Percentiles rank a stretch among this genome's conserved stretches.
phyloP scores from a whole-genome alignment of 2,888 invertebrate species.

The Pasiphila rectangulata region DNA sequence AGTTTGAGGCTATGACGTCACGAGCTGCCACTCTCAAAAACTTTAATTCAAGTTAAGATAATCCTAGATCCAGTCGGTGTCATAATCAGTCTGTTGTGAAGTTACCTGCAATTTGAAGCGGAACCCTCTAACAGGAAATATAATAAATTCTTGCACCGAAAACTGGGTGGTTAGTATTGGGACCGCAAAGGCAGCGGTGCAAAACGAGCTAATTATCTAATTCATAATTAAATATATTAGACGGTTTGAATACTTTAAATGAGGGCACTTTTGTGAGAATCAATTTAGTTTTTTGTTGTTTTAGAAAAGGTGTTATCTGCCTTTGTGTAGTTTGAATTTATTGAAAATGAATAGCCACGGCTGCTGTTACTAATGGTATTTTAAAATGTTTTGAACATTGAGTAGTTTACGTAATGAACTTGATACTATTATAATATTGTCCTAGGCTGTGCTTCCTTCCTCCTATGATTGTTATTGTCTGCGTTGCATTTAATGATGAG shows the following conservation, averaged over 20 bases:
- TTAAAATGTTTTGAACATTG: not conserved
- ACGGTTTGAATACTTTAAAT: conserved; percentile 28
- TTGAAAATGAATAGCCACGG: conserved; percentile 17
- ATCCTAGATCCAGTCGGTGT: too few relatives aligned
- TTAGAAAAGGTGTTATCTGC: conserved; percentile 26
- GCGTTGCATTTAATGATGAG: too few relatives aligned
- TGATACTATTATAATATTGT: too few relatives aligned
- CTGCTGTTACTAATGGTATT: conserved; percentile 1
- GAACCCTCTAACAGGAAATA: conserved; percentile 24
- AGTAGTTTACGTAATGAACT: not conserved
- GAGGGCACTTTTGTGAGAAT: conserved; percentile 25
- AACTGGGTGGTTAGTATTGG: conserved; percentile 31
- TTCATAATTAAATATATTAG: conserved; percentile 65
- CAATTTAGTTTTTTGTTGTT: conserved; percentile 25
- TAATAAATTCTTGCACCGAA: conserved; percentile 27
- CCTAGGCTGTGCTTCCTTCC: too few relatives aligned
- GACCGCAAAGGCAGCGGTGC: conserved; percentile 40
- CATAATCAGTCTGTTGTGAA: too few relatives aligned
- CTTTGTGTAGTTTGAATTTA: conserved; percentile 23
- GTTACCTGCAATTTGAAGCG: conserved; percentile 1
- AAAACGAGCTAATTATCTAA: conserved; percentile 62
- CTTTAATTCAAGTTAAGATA: too few relatives aligned
- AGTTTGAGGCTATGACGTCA: too few relatives aligned
- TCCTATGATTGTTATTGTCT: too few relatives aligned
- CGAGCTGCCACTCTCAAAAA: too few relatives aligned